Base-by-base conservation (phyloP, 1,140 invertebrate species). In the Habropoda laboriosa region DNA sequence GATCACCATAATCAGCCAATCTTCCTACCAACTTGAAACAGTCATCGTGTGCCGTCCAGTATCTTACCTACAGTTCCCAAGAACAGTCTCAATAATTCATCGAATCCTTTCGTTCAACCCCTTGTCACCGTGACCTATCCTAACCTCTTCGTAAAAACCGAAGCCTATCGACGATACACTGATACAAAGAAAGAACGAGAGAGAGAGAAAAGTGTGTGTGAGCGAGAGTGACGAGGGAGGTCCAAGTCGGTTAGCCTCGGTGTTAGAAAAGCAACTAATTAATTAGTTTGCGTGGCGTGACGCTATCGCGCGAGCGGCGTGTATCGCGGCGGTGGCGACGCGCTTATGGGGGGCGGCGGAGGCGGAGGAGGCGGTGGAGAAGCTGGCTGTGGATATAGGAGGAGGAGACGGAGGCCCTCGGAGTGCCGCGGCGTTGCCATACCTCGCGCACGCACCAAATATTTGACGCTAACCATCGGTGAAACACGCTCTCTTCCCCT, bases 401-500 rank as follows among this genome's bases (percentile, higher is more conserved):
- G 76, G 71, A 58, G 71, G 64, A 72, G 61, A 60, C 58, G 27
- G 68, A 70, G 83, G 79, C 55, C 78, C 68, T 80, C 75, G 49
- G 75, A 74, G 63, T 67, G 64, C 79, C n/a, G 91, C 91, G 79
- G 83, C 87, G 91, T 93, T 92, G 91, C 91, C 91, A 91, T 92
- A 87, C 89, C 84, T 92, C 89, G 88, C 83, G 85, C 87, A 92
- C 90, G 91, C 91, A 91, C 91, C 91, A 92, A 93, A 92, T 93
- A 92, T 93, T 93, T 92, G 89, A 93, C 89, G 92, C 91, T 91
- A 92, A 92, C 91, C 92, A 93, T 92, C 91, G 91, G 89, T 90
- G 91, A 92, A 92, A 91, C 90, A 90, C 88, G 87, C 88, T 89
- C 80, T 83, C 88, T 75, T 88, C 81, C 87, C 83, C 85, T 68